These are phyloP conservation scores for Anthopleura xanthogrammica DNA, from an alignment of 92 coral and sea anemone species.

Conservation along the genomic window DNA sequence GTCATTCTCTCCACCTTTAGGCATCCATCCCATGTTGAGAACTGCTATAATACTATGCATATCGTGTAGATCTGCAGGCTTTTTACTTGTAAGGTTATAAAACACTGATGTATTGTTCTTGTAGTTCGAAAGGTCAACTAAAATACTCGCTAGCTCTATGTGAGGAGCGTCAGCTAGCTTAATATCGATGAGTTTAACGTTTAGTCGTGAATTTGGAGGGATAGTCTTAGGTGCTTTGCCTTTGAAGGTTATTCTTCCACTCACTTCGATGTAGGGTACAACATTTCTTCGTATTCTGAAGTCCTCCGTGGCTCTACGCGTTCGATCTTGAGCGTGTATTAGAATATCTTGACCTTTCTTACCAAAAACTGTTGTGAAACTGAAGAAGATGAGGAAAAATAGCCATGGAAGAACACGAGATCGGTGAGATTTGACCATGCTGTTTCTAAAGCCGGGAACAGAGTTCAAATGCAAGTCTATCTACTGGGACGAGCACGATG, in stretches of 20 bases:
- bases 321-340: not conserved
- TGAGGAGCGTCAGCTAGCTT: conserved; percentile 1
- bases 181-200: conserved; percentile 9
- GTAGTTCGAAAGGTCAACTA: conserved; percentile 14
- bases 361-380: not conserved
- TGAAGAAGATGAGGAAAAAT: not conserved
- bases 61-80: conserved; percentile 11
- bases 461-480: too few species aligned
- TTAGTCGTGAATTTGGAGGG: conserved; percentile 25
- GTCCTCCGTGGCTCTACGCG: not conserved
- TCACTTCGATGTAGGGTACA: conserved; percentile 10
- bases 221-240: conserved; percentile 8
- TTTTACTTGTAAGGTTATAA: conserved; percentile 10
- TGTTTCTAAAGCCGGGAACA: not conserved
- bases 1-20: conserved; percentile 1
- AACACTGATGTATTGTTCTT: conserved; percentile 13
- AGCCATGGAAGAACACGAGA: not conserved
- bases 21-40: conserved; percentile 82
- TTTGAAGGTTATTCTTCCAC: conserved; percentile 15
- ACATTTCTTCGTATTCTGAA: conserved; percentile 14
- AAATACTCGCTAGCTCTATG: not conserved
- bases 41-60: conserved; percentile 74
- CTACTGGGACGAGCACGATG: too few species aligned
- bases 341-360: not conserved
- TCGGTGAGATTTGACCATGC: not conserved